Evolutionary conservation across 2,113 vertebrate genomes (phyloP).

Genomic region (Mobula birostris): DNA sequence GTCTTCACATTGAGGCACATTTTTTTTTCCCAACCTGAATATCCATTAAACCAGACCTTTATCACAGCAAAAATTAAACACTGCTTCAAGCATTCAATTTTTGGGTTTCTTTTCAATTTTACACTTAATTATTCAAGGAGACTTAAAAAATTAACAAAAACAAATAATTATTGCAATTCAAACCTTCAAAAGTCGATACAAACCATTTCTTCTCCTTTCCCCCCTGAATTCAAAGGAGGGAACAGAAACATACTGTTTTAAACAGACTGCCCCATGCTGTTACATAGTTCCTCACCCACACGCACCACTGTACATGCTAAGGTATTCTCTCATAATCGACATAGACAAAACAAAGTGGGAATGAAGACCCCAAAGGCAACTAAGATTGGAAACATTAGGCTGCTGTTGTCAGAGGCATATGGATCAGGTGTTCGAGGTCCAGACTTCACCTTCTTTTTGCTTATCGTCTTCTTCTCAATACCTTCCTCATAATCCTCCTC

Average conservation of each 20-base stretch:
- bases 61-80: not conserved
- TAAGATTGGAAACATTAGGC: slow-evolving; percentile 97
- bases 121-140: slow-evolving; percentile 29
- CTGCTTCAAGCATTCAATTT: not conserved
- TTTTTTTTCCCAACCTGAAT: not conserved
- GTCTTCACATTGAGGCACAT: slow-evolving; percentile 23
- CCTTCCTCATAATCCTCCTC: slow-evolving; percentile 79
- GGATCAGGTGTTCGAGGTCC: slow-evolving; percentile 93
- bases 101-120: slow-evolving; percentile 4
- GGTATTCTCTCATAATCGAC: slow-evolving; percentile 71
- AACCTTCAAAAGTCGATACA: slow-evolving; percentile 19
- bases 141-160: slow-evolving; percentile 12
- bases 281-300: slow-evolving; percentile 33
- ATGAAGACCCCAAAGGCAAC: slow-evolving; percentile 98
- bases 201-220: slow-evolving; percentile 30
- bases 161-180: slow-evolving; percentile 26
- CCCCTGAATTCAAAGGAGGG: not conserved
- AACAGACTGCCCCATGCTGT: slow-evolving; percentile 30
- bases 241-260: slow-evolving; percentile 29
- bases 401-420: slow-evolving; percentile 98
- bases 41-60: slow-evolving; percentile 16
- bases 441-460: slow-evolving; percentile 86
- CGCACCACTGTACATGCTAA: slow-evolving; percentile 29
- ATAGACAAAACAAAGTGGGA: slow-evolving; percentile 97
- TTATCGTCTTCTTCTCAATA: slow-evolving; percentile 65